Evolutionary conservation across 2,113 vertebrate genomes (phyloP).

Genomic region (Equus quagga): DNA sequence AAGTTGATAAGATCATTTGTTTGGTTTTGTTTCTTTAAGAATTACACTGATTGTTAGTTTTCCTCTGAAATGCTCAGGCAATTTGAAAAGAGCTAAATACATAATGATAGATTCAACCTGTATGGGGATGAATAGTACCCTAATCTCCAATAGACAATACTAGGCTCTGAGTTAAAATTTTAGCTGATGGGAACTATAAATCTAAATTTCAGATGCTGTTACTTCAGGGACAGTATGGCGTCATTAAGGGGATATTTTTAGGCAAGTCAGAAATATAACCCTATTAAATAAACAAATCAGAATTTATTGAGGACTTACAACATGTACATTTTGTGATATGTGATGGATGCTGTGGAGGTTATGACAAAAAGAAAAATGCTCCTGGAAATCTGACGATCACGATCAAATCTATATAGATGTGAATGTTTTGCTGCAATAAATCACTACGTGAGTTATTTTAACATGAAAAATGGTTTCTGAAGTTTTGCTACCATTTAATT

Average conservation of each 20-base stretch:
- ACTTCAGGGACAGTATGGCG: neutral
- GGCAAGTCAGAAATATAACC: neutral
- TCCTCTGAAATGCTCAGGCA: neutral
- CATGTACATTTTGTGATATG: neutral
- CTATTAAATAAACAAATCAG: neutral
- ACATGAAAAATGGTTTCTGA: neutral
- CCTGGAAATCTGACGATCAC: neutral
- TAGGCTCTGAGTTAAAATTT: neutral
- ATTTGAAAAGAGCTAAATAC: slow-evolving; percentile 41
- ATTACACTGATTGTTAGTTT: slow-evolving; percentile 34
- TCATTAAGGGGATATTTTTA: neutral
- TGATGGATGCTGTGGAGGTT: neutral
- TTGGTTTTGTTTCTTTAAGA: slow-evolving; percentile 38
- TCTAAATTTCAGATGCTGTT: neutral
- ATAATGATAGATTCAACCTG: slow-evolving; percentile 11
- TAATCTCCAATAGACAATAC: neutral
- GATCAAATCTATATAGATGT: neutral
- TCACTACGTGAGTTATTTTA: neutral
- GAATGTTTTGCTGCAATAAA: neutral
- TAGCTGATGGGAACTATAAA: neutral
- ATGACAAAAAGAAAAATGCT: neutral
- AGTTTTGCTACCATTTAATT: neutral
- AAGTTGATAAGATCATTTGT: slow-evolving; percentile 23
- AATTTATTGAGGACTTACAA: neutral
- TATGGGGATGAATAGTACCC: neutral